phyloP scores from a whole-genome alignment of 2,888 invertebrate species.

The Cenopis cana region DNA sequence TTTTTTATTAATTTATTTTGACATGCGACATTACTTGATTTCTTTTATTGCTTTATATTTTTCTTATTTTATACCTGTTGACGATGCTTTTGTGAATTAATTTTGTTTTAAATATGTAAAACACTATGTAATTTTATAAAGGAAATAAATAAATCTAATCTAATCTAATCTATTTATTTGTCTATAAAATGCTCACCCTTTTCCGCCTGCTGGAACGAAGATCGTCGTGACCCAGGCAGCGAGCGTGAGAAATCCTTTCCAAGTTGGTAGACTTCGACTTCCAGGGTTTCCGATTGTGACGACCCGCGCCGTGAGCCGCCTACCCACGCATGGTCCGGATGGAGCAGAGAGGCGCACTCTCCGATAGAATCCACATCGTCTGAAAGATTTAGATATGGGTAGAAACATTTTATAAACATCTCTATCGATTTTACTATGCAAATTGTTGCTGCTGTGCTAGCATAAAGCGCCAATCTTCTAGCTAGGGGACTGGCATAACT shows the following conservation, averaged over 20 bases:
- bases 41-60: too few relatives aligned
- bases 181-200: conserved; percentile 71
- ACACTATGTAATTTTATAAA: too few relatives aligned
- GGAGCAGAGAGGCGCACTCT: conserved; percentile 90
- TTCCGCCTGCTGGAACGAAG: conserved; percentile 91
- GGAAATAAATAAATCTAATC: too few relatives aligned
- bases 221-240: conserved; percentile 92
- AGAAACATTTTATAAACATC: background rate
- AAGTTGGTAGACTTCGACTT: conserved; percentile 93
- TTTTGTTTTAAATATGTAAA: too few relatives aligned
- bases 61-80: too few relatives aligned
- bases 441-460: background rate
- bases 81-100: too few relatives aligned
- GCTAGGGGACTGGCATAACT: background rate
- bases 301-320: conserved; percentile 92
- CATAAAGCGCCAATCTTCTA: conserved; percentile 6
- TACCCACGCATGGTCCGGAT: conserved; percentile 94
- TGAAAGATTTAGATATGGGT: conserved; percentile 50
- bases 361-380: conserved; percentile 91
- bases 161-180: too few relatives aligned
- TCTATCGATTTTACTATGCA: conserved; percentile 13
- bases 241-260: conserved; percentile 94
- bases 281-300: conserved; percentile 95
- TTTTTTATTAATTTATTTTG: too few relatives aligned
- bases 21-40: too few relatives aligned